Percentiles rank a stretch among this genome's conserved stretches.
These are phyloP conservation scores for Pongo pygmaeus DNA, from an alignment of 2,113 vertebrate species.

Conservation along the genomic window DNA sequence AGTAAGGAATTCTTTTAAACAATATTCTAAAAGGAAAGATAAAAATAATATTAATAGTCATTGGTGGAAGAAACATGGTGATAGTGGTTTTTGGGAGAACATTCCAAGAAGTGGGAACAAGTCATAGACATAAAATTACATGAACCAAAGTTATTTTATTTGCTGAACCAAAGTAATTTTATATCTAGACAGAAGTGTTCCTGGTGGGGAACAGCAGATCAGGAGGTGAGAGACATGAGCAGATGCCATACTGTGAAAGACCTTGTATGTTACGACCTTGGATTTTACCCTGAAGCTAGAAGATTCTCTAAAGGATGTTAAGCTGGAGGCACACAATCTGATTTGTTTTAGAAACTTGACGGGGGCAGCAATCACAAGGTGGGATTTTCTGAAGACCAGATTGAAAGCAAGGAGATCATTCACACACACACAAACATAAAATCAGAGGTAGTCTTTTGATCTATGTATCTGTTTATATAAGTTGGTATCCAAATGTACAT, in stretches of 20 bases:
- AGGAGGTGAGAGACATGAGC: neutral
- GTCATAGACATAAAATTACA: neutral
- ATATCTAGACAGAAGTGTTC: neutral
- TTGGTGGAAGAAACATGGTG: neutral
- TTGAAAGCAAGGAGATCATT: constrained; percentile 34
- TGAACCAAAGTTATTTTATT: neutral
- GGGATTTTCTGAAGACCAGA: neutral
- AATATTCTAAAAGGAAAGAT: neutral
- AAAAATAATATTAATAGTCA: constrained; percentile 19
- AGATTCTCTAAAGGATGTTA: neutral
- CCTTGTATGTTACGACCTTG: neutral
- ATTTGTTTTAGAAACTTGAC: neutral
- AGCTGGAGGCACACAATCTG: neutral
- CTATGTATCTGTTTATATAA: neutral
- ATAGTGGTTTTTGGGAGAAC: neutral
- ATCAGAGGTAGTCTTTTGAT: neutral
- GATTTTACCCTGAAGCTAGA: neutral
- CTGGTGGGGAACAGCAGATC: neutral
- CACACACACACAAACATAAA: neutral
- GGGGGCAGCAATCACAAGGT: neutral
- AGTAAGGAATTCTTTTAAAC: neutral
- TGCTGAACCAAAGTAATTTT: neutral
- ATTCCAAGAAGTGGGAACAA: neutral
- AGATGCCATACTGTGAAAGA: neutral
- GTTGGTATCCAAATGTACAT: neutral